A percentile compares a stretch with the other conserved stretches of the same genome.
Conservation (phyloP, 1,140 invertebrate species). For the Nixonia krombeini region DNA sequence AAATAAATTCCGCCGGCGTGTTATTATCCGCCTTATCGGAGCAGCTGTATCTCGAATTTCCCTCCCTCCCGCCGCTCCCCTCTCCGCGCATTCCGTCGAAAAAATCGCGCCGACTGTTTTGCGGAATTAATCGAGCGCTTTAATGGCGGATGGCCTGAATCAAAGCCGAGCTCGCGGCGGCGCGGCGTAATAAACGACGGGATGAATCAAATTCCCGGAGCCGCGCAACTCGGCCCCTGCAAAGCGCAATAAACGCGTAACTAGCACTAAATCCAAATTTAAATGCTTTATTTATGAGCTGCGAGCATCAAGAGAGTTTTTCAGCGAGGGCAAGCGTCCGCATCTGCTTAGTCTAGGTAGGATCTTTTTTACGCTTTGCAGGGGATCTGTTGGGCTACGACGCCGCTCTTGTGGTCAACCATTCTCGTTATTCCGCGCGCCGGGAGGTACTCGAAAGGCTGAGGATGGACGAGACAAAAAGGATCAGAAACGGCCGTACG, state of each 20-base stretch:
- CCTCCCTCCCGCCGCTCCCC: no score
- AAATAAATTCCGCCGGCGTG: slow-evolving; percentile 12
- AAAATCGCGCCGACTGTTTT: no score
- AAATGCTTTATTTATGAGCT: slow-evolving; percentile 51
- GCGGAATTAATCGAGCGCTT: no score
- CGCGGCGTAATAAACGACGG: no score
- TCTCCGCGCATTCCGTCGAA: no score
- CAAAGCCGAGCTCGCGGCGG: no score
- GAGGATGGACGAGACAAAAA: slow-evolving; percentile 5
- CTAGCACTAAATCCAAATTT: slow-evolving; percentile 42
- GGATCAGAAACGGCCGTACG: slow-evolving; percentile 16
- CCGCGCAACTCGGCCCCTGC: no score
- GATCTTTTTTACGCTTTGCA: slow-evolving; percentile 33
- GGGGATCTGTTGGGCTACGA: slow-evolving; percentile 26
- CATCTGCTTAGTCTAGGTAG: slow-evolving; percentile 30
- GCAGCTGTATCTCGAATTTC: slow-evolving; percentile 7
- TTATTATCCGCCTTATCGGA: slow-evolving; percentile 26
- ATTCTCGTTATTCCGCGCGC: slow-evolving; percentile 58
- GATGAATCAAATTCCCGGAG: no score
- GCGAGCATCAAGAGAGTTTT: slow-evolving; percentile 20
- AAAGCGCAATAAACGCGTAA: no score
- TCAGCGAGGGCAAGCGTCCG: slow-evolving; percentile 31
- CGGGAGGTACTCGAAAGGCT: slow-evolving; percentile 43
- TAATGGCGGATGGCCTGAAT: no score
- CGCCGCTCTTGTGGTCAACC: slow-evolving; percentile 39